Evolutionary conservation across 1,140 invertebrate species (phyloP).

Genomic region (Bombus polaris): DNA sequence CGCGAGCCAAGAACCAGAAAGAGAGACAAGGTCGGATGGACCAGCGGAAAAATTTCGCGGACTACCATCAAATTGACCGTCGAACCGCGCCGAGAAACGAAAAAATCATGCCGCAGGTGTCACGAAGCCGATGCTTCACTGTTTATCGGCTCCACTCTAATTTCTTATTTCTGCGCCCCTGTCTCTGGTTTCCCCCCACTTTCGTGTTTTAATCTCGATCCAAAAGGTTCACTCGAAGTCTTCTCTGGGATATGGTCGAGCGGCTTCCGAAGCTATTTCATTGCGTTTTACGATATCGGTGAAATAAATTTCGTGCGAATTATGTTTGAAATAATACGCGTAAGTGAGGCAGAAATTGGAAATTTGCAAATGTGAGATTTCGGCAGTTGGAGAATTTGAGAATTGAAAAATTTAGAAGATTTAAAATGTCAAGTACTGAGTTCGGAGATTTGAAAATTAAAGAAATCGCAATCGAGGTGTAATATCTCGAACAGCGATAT

Average conservation of each 20-base stretch:
- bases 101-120: conserved; percentile 54
- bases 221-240: background rate
- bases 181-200: background rate
- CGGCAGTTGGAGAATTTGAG: no score
- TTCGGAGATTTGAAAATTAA: no score
- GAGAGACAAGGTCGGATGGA: background rate
- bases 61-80: conserved; percentile 44
- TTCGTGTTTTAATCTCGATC: background rate
- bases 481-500: no score
- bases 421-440: no score
- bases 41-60: conserved; percentile 33
- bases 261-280: no score
- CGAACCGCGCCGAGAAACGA: conserved; percentile 1
- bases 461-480: no score
- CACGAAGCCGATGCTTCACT: conserved; percentile 15
- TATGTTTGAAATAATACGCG: no score
- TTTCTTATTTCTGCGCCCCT: background rate
- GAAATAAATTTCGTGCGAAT: no score
- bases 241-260: background rate
- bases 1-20: conserved; percentile 19
- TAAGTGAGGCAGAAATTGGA: no score
- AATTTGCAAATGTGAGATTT: no score
- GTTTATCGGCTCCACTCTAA: conserved; percentile 6
- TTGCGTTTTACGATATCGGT: no score
- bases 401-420: no score